Evolutionary conservation across 2,113 vertebrate species (phyloP).

Genomic region (Megaleporinus macrocephalus): DNA sequence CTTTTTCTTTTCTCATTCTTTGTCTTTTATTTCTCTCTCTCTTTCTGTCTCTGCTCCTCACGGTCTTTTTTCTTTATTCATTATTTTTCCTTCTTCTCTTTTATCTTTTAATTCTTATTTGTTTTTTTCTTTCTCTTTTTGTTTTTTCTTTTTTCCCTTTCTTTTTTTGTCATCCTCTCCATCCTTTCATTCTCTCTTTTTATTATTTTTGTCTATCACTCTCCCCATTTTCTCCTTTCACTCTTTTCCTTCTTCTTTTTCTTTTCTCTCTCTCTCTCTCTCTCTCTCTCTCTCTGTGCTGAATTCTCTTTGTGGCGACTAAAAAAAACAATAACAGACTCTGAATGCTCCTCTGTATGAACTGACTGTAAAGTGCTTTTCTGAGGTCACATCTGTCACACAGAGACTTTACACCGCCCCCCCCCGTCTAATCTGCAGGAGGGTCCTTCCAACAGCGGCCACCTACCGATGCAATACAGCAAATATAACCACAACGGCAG

Average conservation of each 20-base stretch:
- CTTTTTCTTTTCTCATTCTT: too few relatives aligned
- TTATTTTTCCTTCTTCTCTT: too few relatives aligned
- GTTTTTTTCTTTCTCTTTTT: too few relatives aligned
- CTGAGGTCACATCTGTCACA: conserved; percentile 10
- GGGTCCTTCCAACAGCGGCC: conserved; percentile 19
- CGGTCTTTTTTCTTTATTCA: not conserved
- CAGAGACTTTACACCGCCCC: conserved; percentile 11
- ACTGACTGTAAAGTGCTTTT: conserved; percentile 16
- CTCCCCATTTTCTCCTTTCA: not conserved
- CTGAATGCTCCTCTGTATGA: not conserved
- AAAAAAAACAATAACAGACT: conserved; percentile 9
- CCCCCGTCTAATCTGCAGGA: conserved; percentile 21
- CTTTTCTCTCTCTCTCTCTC: not conserved
- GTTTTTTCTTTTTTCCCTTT: too few relatives aligned
- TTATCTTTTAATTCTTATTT: too few relatives aligned
- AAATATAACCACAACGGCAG: conserved; percentile 37
- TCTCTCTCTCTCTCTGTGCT: conserved; percentile 17
- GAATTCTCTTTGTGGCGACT: conserved; percentile 35
- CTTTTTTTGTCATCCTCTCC: too few relatives aligned
- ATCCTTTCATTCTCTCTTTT: too few relatives aligned
- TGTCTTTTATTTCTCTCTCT: not conserved
- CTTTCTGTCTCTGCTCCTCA: not conserved
- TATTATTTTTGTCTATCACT: not conserved
- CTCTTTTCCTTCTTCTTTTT: too few relatives aligned
- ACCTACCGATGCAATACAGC: conserved; percentile 54